Base-by-base conservation (phyloP, 2,797 vertebrate species). In the Neopelma chrysocephalum region DNA sequence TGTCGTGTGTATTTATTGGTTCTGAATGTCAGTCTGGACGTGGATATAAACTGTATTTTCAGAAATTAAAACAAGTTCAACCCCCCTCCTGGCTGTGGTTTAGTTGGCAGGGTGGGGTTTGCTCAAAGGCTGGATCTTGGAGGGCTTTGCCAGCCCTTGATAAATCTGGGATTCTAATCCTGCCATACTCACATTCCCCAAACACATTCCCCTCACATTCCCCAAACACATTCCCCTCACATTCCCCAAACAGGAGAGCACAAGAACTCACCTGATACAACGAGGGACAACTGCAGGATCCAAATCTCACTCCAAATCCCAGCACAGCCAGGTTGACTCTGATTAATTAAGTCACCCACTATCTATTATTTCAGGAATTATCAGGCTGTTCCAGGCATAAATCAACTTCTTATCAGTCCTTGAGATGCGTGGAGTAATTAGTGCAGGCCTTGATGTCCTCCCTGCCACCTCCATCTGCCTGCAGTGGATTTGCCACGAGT, bases 81-180 rank as follows among this genome's bases (percentile, higher is more conserved):
- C 12, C 65, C 73, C 73, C 38, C 22, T 60, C 58, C 71, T 66
- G 76, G 6, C 43, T 38, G 20, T 13, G 22, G 2, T 15, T 38
- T 10, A 15, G 9, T 14, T 23, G 15, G 7, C 47, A 23, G 29
- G 54, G 40, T 2, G 1, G 36, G 16, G 36, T 40, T 40, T 40
- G 50, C 36, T 22, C 29, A 3, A 10, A 53, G 29, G 36, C 4
- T 32, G 34, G 0, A 0, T 32, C 58, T n/a, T 27, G 38, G 66
- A 36, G 36, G 32, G 3, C 29, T 65, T 56, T 10, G 10, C 42
- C 43, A 4, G 2, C 20, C 17, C 32, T 51, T 10, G 4, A 6
- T 2, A 7, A 7, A 54, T 71, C 50, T 4, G 1, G 40, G 0
- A 5, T 38, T 15, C 68, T 2, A 0, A 58, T 72, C 8, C 2